A percentile compares a stretch with the other conserved stretches of the same genome.
Conservation (phyloP, 2,113 vertebrate genomes). For the Clinocottus analis region DNA sequence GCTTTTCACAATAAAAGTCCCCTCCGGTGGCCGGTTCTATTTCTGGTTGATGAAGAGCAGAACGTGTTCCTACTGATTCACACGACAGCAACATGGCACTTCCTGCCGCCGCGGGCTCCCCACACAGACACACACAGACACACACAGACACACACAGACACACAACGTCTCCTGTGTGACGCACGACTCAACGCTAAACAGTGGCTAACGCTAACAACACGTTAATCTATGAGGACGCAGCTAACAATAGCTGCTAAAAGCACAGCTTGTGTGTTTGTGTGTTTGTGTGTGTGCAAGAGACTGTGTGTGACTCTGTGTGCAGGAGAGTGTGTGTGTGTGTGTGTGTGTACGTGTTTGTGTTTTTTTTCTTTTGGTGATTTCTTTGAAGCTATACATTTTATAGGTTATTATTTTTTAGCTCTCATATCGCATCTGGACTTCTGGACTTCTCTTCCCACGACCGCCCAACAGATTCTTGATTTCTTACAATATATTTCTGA, state of each 20-base stretch:
- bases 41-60: constrained; percentile 9
- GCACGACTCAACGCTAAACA: background rate
- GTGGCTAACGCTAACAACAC: constrained; percentile 6
- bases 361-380: too few species aligned
- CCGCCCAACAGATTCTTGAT: too few species aligned
- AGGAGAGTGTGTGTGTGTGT: constrained; percentile 20
- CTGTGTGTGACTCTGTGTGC: constrained; percentile 1
- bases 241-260: constrained; percentile 14
- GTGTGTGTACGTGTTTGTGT: too few species aligned
- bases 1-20: background rate
- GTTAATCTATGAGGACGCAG: background rate
- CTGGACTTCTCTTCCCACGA: too few species aligned
- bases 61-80: background rate
- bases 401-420: too few species aligned
- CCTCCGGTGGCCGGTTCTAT: background rate
- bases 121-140: too few species aligned
- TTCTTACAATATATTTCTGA: too few species aligned
- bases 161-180: too few species aligned
- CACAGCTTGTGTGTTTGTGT: background rate
- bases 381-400: too few species aligned
- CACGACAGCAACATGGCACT: background rate
- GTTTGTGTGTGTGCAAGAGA: constrained; percentile 4
- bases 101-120: too few species aligned
- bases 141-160: too few species aligned
- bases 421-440: too few species aligned